phyloP scores from a whole-genome alignment of 30 jellyfish, hydroid and myxozoan species.

The Cassiopea xamachana region DNA sequence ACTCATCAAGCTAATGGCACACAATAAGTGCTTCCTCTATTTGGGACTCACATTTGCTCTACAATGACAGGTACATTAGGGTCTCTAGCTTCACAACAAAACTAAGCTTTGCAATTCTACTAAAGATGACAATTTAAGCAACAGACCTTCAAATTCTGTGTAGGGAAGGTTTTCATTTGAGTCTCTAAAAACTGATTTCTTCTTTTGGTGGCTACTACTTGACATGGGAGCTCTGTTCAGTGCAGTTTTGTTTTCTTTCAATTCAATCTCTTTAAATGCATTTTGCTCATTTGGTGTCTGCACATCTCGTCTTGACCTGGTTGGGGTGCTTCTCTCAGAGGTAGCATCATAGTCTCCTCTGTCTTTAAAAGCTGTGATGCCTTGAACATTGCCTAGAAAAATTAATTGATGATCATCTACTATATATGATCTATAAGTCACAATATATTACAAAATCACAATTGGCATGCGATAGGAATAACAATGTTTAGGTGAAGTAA shows the following conservation, averaged over 20 bases:
- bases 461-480: too few relatives aligned
- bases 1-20: too few relatives aligned
- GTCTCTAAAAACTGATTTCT: conserved; percentile 16
- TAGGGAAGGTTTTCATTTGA: conserved; percentile 68
- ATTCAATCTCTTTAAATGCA: conserved; percentile 43
- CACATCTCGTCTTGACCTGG: conserved; percentile 11
- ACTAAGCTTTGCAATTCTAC: too few relatives aligned
- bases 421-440: too few relatives aligned
- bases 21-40: too few relatives aligned
- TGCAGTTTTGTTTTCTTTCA: conserved; percentile 8
- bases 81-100: too few relatives aligned
- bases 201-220: conserved; percentile 4
- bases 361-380: conserved; percentile 49
- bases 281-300: conserved; percentile 10
- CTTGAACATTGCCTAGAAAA: conserved; percentile 10
- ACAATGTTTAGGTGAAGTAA: too few relatives aligned
- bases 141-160: conserved; percentile 63
- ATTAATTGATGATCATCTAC: background rate
- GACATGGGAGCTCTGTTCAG: conserved; percentile 7
- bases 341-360: conserved; percentile 27
- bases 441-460: too few relatives aligned
- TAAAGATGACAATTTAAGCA: background rate
- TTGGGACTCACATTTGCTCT: too few relatives aligned
- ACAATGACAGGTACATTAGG: too few relatives aligned
- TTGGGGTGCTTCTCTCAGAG: conserved; percentile 29